Conservation (phyloP, 2,888 invertebrate species). For the Netelia melanura region DNA sequence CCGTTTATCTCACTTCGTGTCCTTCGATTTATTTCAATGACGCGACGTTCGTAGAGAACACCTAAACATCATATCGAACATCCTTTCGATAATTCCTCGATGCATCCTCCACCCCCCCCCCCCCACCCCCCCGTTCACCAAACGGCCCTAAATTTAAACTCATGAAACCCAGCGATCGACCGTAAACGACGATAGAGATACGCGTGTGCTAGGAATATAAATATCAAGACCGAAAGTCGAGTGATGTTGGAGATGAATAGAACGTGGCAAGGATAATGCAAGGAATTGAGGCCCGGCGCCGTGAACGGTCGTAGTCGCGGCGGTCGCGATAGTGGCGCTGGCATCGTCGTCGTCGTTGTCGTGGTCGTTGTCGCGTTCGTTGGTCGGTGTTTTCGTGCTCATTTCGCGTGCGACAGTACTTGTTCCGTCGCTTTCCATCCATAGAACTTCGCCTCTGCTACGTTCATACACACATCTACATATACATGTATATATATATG, state of each 20-base stretch:
- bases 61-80: no score
- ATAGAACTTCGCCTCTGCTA: neutral
- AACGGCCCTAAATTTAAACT: neutral
- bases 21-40: no score
- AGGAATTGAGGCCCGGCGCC: conserved; percentile 50
- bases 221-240: conserved; percentile 54
- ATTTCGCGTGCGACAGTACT: conserved; percentile 13
- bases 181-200: conserved; percentile 2
- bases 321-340: conserved; percentile 16
- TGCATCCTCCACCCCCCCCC: no score
- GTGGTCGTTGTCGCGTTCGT: conserved; percentile 16
- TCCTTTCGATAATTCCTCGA: no score
- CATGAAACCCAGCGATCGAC: neutral
- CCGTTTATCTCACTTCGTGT: no score
- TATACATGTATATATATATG: neutral
- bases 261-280: conserved; percentile 36
- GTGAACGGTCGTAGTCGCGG: neutral
- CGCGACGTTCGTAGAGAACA: no score
- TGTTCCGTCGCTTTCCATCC: neutral
- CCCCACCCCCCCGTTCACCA: no score
- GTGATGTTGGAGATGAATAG: conserved; percentile 55
- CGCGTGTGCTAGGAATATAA: conserved; percentile 7
- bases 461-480: neutral
- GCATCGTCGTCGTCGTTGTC: conserved; percentile 56
- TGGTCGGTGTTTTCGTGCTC: conserved; percentile 36